A percentile compares a stretch with the other conserved stretches of the same genome.
Conservation (phyloP, 1,140 invertebrate genomes). For the Solenopsis fugax region DNA sequence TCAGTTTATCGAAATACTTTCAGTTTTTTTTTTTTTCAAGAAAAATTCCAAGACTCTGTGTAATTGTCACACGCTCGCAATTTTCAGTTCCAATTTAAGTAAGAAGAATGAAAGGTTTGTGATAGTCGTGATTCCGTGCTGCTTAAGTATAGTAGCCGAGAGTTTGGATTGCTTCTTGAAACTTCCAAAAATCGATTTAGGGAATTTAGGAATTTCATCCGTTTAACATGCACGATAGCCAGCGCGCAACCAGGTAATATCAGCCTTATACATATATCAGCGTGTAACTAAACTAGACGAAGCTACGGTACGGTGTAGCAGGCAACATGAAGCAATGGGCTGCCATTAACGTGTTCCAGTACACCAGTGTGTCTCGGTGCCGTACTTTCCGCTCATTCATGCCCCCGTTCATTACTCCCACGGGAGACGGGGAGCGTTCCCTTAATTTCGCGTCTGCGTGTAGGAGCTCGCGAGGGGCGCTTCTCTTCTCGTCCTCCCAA, state of each 20-base stretch:
- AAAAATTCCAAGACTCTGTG: neutral
- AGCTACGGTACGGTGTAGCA: neutral
- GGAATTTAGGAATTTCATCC: neutral
- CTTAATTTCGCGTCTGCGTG: conserved; percentile 72
- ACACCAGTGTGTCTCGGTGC: conserved; percentile 38
- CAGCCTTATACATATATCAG: conserved; percentile 3
- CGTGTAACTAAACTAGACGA: neutral
- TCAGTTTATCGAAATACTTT: no score
- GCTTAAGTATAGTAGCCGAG: neutral
- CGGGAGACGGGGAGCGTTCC: conserved; percentile 63
- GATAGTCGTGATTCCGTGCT: neutral
- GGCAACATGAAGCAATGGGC: neutral
- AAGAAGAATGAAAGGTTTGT: neutral
- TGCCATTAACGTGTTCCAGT: conserved; percentile 41
- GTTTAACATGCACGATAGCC: neutral
- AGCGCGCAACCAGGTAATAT: neutral
- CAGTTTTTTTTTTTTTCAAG: neutral
- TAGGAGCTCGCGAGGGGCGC: conserved; percentile 2
- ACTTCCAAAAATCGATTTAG: neutral
- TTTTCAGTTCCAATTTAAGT: neutral
- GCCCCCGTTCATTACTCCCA: conserved; percentile 73
- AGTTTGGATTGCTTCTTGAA: neutral
- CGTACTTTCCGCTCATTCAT: conserved; percentile 69
- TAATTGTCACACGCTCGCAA: neutral
- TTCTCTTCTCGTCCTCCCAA: conserved; percentile 15